Base-by-base conservation (phyloP, 1,140 invertebrate genomes). In the Drosophila truncata region DNA sequence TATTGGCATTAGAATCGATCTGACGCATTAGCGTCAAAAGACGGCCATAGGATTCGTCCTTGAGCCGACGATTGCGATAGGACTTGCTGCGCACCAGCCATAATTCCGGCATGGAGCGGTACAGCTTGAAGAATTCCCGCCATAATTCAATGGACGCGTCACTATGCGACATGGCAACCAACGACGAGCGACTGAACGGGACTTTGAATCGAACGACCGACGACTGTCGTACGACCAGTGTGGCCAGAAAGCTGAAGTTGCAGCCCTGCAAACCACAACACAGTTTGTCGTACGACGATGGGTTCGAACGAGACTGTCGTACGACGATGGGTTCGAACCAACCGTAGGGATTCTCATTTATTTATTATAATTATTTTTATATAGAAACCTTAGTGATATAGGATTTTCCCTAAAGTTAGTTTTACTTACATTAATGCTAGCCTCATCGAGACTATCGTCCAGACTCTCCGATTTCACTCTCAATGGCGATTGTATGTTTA, bases 31-130 rank as follows among this genome's bases (percentile, higher is more conserved):
- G 55, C 0, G 37, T 9, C 18, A 88, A 37, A 4, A 88, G 35
- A 0, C 54, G 46, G 0, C 57, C 58, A 20, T 88, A 88, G 14
- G 85, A 74, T 4, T 63, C 18, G 1, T 57, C 42, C 25, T 78
- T 80, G 1, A 84, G 55, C 7, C 49, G 49, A 1, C 81, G 78
- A 61, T 85, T 67, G 9, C 80, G 73, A 57, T 88, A 88, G n/a
- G 63, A 25, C 2, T 67, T 67, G 6, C 66, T 75, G 2, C 78
- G 78, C 20, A 73, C 49, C 10, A 81, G 47, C 85, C 85, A 88
- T 3, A 88, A 37, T 23, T 90, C 78, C 10, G 85, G 85, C 78
- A 90, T 84, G n/a, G 65, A 71, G 18, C 81, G 78, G 50, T 90
- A 90, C 6, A 90, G 41, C 4, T 35, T 60, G 18, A 88, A 85